Evolutionary conservation across 2,888 invertebrate species (phyloP), one percentile per base, ranked within the genome.

Genomic region (Adelphocoris suturalis): DNA sequence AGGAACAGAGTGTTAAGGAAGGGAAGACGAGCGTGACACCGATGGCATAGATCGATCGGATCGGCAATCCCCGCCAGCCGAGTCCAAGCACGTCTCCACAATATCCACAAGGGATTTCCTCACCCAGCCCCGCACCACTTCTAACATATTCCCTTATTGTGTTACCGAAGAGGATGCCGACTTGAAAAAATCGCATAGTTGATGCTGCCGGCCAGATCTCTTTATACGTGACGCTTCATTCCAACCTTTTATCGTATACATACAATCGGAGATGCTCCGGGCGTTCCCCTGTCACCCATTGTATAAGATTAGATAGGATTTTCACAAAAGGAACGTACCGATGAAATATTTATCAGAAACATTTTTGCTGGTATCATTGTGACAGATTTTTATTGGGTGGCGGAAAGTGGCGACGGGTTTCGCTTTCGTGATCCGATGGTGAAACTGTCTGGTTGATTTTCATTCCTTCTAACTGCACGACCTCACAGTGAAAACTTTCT

Each of bases 141-240:
- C 78, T 78, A 78, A 78, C 78, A 78, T 78, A 78, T 78, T 78
- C 78, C 78, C 47, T 78, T 78, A 78, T 78, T 78, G 78, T 78
- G 78, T 78, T 76, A 46, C 46, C 37, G 19, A 19, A 78, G 78
- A 78, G 11, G 78, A 46, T 46, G 78, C 78, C 78, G 78, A 46
- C 46, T 78, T 47, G 78, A 78, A 78, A 78, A 78, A 78, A 37
- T 19, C 28, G 78, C 46, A 47, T 37, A 78, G 78, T 78, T 78
- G 78, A 78, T 78, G 78, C 78, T 78, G 19, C 78, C 19, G 46
- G 46, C 28, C 78, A 78, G 78, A 78, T 78, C 78, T 78, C 78
- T 78, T 78, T 78, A 78, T 78, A 78, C 78, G 78, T 78, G 78
- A 78, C 37, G 78, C 46, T 78, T 78, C 47, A 46, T 46, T 28